These are phyloP conservation scores for Xenotilapia caudafasciata DNA, from an alignment of 2,113 vertebrate genomes.

Conservation along the genomic window DNA sequence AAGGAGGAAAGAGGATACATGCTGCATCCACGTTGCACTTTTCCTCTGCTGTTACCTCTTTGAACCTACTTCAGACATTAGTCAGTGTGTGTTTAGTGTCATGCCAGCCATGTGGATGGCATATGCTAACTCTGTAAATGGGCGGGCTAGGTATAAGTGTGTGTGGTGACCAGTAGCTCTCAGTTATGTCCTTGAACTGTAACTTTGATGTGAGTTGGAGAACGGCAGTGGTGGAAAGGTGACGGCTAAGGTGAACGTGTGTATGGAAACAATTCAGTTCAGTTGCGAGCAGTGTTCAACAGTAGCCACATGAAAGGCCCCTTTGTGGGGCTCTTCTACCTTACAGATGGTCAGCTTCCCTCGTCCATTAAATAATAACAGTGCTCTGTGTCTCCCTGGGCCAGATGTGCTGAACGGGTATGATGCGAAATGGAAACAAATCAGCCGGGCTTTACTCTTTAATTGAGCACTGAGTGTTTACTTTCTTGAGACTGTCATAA, in stretches of 20 bases:
- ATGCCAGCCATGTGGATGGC: conserved; percentile 85
- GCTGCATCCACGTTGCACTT: conserved; percentile 66
- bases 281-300: conserved; percentile 56
- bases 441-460: conserved; percentile 40
- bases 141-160: conserved; percentile 58
- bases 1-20: conserved; percentile 46
- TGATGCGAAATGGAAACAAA: conserved; percentile 43
- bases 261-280: conserved; percentile 74
- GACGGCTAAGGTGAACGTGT: conserved; percentile 55
- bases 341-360: conserved; percentile 72
- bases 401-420: conserved; percentile 63
- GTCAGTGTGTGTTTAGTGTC: conserved; percentile 73
- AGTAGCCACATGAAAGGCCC: conserved; percentile 78
- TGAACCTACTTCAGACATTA: conserved; percentile 77
- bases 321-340: conserved; percentile 71
- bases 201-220: conserved; percentile 74
- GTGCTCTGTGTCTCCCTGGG: conserved; percentile 32
- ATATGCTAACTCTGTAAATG: conserved; percentile 75
- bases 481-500: conserved; percentile 54
- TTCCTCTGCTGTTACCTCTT: conserved; percentile 56
- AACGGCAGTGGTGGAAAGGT: conserved; percentile 26
- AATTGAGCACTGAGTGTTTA: conserved; percentile 57
- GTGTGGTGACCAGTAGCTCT: conserved; percentile 69
- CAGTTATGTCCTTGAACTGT: conserved; percentile 72
- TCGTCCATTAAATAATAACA: conserved; percentile 66